Evolutionary conservation across 2,888 invertebrate genomes (phyloP).

Genomic region (Xylophagus ater): DNA sequence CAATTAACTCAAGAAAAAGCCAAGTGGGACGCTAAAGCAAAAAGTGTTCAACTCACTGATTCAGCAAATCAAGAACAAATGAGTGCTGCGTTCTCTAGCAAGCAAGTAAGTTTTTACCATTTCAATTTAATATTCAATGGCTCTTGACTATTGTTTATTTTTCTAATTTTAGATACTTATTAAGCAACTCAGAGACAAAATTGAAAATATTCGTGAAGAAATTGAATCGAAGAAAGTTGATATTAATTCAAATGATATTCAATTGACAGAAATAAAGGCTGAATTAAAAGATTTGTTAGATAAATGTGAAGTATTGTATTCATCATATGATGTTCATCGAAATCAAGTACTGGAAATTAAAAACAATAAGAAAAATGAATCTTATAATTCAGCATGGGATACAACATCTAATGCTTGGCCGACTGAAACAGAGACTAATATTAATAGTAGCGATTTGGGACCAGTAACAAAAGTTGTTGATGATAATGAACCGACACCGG

Average conservation of each 20-base stretch:
- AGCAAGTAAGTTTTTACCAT: conserved; percentile 35
- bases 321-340: conserved; percentile 58
- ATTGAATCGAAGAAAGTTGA: conserved; percentile 69
- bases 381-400: conserved; percentile 46
- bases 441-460: conserved; percentile 8
- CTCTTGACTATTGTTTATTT: background rate
- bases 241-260: conserved; percentile 67
- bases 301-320: conserved; percentile 56
- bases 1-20: conserved; percentile 74
- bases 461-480: conserved; percentile 22
- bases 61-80: conserved; percentile 45
- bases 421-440: conserved; percentile 19
- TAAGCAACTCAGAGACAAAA: conserved; percentile 56
- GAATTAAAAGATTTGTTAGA: conserved; percentile 53
- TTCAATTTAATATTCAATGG: conserved; percentile 1
- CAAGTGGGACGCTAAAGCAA: conserved; percentile 58
- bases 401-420: conserved; percentile 31
- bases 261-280: conserved; percentile 59
- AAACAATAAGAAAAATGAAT: conserved; percentile 40
- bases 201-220: conserved; percentile 65
- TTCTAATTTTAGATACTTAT: conserved; percentile 46
- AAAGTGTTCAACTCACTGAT: conserved; percentile 32
- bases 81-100: conserved; percentile 52
- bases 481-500: conserved; percentile 34
- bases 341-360: conserved; percentile 46